A percentile compares a stretch with the other conserved stretches of the same genome.
Evolutionary conservation across 23 tunicate genomes (phyloP).

Genomic region (Ascidia mentula): DNA sequence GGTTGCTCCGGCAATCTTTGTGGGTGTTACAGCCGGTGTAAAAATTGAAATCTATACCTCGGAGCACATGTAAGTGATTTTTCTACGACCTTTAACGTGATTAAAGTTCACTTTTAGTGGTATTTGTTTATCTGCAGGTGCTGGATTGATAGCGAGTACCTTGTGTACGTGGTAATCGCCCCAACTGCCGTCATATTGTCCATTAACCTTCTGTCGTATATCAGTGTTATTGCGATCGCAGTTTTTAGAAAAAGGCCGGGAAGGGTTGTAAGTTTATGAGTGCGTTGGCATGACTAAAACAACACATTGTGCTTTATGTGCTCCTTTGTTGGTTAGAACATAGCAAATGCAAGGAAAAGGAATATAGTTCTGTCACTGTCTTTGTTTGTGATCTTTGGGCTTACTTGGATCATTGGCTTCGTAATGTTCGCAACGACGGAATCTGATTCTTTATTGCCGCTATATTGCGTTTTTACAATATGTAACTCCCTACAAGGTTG

Average conservation of each 20-base stretch:
- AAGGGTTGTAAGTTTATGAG: background rate
- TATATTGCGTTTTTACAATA: conserved; percentile 41
- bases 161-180: background rate
- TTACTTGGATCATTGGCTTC: conserved; percentile 56
- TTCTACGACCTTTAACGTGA: background rate
- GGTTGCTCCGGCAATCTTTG: conserved; percentile 25
- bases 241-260: background rate
- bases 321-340: background rate
- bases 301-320: background rate
- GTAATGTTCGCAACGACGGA: background rate
- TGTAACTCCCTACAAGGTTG: conserved; percentile 45
- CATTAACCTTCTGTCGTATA: background rate
- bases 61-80: background rate
- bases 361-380: conserved; percentile 17
- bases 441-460: conserved; percentile 19
- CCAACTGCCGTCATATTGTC: background rate
- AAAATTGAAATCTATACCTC: background rate
- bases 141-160: background rate
- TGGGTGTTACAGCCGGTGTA: background rate
- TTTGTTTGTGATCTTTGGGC: conserved; percentile 24
- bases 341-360: background rate
- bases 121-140: background rate
- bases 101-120: background rate
- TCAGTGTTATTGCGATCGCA: background rate
- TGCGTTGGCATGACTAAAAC: no score